Evolutionary conservation across 2,797 vertebrate genomes (phyloP), one percentile per base, ranked within the genome.

Genomic region (Ptychobarbus kaznakovi): DNA sequence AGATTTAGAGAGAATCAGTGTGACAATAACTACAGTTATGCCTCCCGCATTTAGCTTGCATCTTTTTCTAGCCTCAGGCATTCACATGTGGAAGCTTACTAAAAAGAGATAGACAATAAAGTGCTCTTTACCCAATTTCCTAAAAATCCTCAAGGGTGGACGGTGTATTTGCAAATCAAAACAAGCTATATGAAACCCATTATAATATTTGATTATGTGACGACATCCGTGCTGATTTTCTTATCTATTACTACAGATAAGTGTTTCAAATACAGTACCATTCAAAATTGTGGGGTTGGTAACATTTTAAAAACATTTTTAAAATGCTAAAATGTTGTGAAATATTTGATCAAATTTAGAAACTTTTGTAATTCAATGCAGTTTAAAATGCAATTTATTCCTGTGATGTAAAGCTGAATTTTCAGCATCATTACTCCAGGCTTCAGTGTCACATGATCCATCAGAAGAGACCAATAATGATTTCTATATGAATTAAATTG

Each of bases 41-140:
- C 18, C 18, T 35, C 18, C 49, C 35, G 73, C 49, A 35, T 66
- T n/a, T 58, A 85, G n/a, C 70, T 51, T 68, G 25, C 32, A 53
- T 79, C 63, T 82, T 49, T 74, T 28, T 44, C 51, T 89, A 74
- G 25, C 70, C 72, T 73, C 28, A 63, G 84, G 61, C 70, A 85
- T 81, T 49, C 46, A 58, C 83, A 84, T 72, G 70, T 72, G 66
- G 25, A 83, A 79, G n/a, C 46, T 75, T 22, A 49, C 49, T 79
- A 61, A 69, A 38, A 73, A 7, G 10, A 79, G 53, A 79, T 77
- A 40, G 66, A 79, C 81, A 61, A 40, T 75, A 28, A 80, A 83
- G 46, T 66, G 16, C 15, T 56, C 63, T 42, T 9, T 40, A n/a
- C 1, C 7, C 22, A 3, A 42, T 61, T 25, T 77, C 38, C 32